These are phyloP conservation scores for Phylloscopus collybita DNA, from an alignment of 2,797 vertebrate genomes.

Conservation along the genomic window DNA sequence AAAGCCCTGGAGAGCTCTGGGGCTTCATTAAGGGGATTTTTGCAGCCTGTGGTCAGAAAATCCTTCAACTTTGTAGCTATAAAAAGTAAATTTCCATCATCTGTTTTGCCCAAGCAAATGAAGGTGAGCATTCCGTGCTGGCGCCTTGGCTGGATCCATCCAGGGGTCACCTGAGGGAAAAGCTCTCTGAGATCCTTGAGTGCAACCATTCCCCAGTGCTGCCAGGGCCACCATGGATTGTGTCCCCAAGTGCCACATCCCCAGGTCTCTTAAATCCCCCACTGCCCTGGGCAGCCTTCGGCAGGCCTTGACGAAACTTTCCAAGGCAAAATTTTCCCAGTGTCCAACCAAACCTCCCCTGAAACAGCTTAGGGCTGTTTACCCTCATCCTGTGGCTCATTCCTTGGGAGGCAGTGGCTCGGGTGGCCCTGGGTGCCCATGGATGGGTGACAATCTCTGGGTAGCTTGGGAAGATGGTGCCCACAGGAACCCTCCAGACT, in stretches of 20 bases:
- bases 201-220: background rate
- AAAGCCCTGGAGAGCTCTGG: constrained; percentile 59
- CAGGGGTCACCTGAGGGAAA: background rate
- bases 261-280: too few relatives aligned
- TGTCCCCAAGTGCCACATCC: background rate
- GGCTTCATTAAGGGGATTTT: constrained; percentile 70
- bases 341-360: background rate
- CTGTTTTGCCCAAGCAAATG: constrained; percentile 32
- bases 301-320: background rate
- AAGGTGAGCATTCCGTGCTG: background rate
- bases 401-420: rapidly evolving
- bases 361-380: background rate
- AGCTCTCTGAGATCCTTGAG: background rate
- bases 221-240: background rate
- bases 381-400: background rate
- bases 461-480: background rate
- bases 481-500: background rate
- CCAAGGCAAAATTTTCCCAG: background rate
- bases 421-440: rapidly evolving
- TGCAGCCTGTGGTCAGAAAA: constrained; percentile 69
- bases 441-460: background rate
- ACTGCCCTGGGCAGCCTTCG: too few relatives aligned
- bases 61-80: constrained; percentile 41
- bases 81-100: constrained; percentile 46
- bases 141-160: background rate